Evolutionary conservation across 2,888 invertebrate genomes (phyloP).

Genomic region (Stegophylla sp.): DNA sequence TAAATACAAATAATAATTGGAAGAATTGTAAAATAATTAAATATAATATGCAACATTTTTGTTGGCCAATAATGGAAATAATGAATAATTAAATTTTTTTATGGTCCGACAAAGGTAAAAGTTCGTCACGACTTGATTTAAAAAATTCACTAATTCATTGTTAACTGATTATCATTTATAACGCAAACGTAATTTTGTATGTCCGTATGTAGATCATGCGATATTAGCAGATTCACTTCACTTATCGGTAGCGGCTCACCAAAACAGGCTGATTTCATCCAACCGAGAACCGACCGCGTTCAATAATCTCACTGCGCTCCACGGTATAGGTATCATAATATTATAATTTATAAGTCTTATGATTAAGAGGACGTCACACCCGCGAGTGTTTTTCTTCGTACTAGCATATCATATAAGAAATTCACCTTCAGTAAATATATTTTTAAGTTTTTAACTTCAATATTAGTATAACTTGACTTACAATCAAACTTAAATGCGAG

Average conservation of each 20-base stretch:
- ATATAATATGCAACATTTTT: neutral
- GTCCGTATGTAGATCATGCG: constrained; percentile 3
- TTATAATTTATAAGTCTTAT: neutral
- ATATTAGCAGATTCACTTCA: constrained; percentile 44
- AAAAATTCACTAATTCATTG: too few species aligned
- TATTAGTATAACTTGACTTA: too few species aligned
- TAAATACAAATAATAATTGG: constrained; percentile 2
- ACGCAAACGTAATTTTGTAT: neutral
- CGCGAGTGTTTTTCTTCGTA: too few species aligned
- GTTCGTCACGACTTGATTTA: too few species aligned
- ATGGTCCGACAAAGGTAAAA: too few species aligned
- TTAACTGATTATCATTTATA: too few species aligned
- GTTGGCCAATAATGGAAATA: neutral
- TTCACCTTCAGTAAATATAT: too few species aligned
- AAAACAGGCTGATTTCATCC: constrained; percentile 23
- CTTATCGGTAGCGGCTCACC: constrained; percentile 35
- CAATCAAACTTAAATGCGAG: too few species aligned
- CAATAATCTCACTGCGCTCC: constrained; percentile 32
- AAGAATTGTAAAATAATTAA: neutral
- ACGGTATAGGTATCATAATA: constrained; percentile 27
- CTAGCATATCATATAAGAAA: too few species aligned
- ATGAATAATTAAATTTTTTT: too few species aligned
- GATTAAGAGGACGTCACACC: too few species aligned
- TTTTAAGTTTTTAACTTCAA: too few species aligned
- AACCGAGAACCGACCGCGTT: constrained; percentile 20